Base-by-base conservation (phyloP, 2,113 vertebrate genomes). In the Oncorhynchus masou region DNA sequence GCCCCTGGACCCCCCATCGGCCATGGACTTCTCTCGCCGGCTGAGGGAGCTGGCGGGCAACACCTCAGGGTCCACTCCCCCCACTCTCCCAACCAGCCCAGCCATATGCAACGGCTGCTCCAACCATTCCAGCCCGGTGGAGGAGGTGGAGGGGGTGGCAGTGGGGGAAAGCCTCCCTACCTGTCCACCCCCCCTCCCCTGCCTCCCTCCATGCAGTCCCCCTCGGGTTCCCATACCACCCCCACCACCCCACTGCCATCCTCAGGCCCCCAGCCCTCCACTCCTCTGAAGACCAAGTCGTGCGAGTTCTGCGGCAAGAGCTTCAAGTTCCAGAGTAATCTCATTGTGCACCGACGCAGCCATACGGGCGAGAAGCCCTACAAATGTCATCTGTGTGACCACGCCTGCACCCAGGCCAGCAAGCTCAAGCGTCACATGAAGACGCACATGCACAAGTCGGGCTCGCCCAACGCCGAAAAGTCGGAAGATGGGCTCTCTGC, bases 391-490 rank as follows among this genome's bases (percentile, higher is more conserved):
- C 94, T 99, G 80, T 99, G 98, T n/a, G 98, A 99, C 91, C 98
- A 99, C 5, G 98, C 98, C 70, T 99, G 98, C 90, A 99, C 98
- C 4, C 98, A 99, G 92, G 98, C 98, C 85, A 99, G 97, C 94
- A 99, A 99, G 90, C 92, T 99, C 77, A 99, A 99, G 90, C 96
- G 98, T 83, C 98, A 99, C 95, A 99, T 99, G 98, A 99, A 99
- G 91, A 99, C 98, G 13, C 98, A 99, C 92, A 96, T 99, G 95
- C 97, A 99, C 95, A 99, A 99, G 92, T 96, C 97, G 83, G 96
- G 97, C 1, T 98, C 97, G 20, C 97, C 98, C 70, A 96, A 96
- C 92, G 95, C 96, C 0, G 96, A 96, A 81, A 98, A 98, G 91
- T 99, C 98, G 0, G 98, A 99, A 2, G 98, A 99, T 0, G 98